These are phyloP conservation scores for Heliconius ethilla DNA, from an alignment of 2,888 invertebrate genomes.

Conservation along the genomic window DNA sequence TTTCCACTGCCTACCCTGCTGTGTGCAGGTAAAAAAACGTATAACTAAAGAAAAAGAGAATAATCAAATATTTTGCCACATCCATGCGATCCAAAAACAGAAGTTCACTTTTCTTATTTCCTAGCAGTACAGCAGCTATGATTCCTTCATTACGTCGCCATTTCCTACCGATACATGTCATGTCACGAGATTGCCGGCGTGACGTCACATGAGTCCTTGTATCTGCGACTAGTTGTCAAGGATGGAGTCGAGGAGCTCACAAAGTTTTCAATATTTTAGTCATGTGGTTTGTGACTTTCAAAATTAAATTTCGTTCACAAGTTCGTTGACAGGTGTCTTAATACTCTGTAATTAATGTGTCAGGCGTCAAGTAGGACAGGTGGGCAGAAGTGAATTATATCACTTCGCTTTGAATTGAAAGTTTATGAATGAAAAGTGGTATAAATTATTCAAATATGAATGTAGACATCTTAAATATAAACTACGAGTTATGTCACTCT, in stretches of 20 bases:
- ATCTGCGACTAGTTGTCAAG: conserved; percentile 20
- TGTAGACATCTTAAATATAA: too few relatives aligned
- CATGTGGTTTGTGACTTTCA: too few relatives aligned
- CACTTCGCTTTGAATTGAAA: too few relatives aligned
- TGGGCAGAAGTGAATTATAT: too few relatives aligned
- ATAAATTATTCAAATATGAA: too few relatives aligned
- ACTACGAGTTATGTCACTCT: too few relatives aligned
- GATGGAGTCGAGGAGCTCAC: background rate
- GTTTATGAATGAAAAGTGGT: too few relatives aligned
- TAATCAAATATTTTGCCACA: background rate
- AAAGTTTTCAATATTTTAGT: too few relatives aligned
- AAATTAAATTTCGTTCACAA: background rate
- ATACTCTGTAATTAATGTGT: background rate
- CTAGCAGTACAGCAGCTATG: conserved; percentile 33
- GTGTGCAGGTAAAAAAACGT: background rate
- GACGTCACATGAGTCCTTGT: background rate
- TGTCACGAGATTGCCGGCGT: conserved; percentile 26
- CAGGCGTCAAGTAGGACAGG: too few relatives aligned
- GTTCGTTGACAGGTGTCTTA: background rate
- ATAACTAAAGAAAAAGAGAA: background rate
- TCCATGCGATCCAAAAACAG: conserved; percentile 8
- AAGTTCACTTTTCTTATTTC: conserved; percentile 35
- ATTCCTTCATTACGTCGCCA: conserved; percentile 37
- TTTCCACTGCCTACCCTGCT: background rate
- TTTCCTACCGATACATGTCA: conserved; percentile 27